phyloP scores from a whole-genome alignment of 2,113 vertebrate species.

The Ariopsis seemanni region DNA sequence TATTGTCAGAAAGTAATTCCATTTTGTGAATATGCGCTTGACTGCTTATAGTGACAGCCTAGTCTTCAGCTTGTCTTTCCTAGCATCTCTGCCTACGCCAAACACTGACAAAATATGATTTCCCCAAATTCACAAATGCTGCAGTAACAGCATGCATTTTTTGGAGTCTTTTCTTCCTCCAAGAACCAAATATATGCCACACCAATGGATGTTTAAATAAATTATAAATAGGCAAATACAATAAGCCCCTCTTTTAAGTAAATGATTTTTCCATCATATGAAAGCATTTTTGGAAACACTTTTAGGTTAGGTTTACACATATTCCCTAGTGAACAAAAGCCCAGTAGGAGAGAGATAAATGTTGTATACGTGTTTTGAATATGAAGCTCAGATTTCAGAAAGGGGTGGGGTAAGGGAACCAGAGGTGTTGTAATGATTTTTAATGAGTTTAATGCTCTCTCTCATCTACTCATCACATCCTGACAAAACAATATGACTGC shows the following conservation, averaged over 20 bases:
- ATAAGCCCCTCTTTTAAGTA: constrained; percentile 37
- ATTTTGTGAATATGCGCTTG: constrained; percentile 75
- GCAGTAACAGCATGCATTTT: constrained; percentile 38
- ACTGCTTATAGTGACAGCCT: constrained; percentile 70
- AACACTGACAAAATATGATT: constrained; percentile 64
- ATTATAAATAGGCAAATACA: constrained; percentile 42
- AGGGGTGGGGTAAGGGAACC: neutral
- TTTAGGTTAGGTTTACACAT: neutral
- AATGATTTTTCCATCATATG: constrained; percentile 23
- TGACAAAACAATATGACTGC: constrained; percentile 27
- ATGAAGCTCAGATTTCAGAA: constrained; percentile 5
- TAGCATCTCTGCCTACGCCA: constrained; percentile 55
- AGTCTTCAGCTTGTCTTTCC: constrained; percentile 64
- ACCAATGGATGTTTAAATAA: constrained; percentile 54
- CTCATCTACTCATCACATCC: constrained; percentile 12
- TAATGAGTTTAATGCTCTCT: constrained; percentile 24
- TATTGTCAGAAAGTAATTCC: constrained; percentile 76
- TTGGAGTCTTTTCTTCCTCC: neutral
- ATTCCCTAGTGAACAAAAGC: constrained; percentile 1
- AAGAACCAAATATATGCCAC: constrained; percentile 54
- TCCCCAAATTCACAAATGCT: constrained; percentile 56
- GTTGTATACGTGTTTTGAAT: constrained; percentile 14
- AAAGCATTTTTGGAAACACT: constrained; percentile 5
- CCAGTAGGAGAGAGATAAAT: neutral
- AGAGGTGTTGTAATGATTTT: constrained; percentile 16